Conservation (phyloP, 2,113 vertebrate species). For the Callithrix jacchus region DNA sequence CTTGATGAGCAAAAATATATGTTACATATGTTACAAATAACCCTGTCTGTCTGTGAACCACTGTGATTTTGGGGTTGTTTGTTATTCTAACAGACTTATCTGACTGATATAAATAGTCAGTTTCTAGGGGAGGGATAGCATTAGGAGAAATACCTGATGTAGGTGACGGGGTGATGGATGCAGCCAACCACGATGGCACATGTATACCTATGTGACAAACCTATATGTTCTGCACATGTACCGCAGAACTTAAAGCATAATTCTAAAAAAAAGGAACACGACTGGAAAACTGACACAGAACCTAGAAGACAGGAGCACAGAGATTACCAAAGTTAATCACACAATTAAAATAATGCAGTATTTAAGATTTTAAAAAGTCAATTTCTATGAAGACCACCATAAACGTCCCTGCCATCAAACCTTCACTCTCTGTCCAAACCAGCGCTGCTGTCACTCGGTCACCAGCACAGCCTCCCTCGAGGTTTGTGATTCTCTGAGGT, state of each 20-base stretch:
- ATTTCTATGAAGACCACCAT: not conserved
- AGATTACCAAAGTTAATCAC: not conserved
- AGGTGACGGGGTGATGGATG: too few species aligned
- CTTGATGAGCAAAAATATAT: not conserved
- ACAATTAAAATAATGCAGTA: not conserved
- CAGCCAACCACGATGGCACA: too few species aligned
- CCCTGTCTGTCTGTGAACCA: not conserved
- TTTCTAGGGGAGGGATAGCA: too few species aligned
- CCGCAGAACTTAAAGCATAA: too few species aligned
- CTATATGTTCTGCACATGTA: too few species aligned
- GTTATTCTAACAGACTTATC: not conserved
- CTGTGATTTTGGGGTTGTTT: not conserved
- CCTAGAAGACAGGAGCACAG: not conserved
- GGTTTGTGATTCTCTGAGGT: not conserved
- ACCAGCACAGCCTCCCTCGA: not conserved
- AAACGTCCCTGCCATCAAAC: not conserved
- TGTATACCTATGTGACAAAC: too few species aligned
- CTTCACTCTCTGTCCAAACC: not conserved
- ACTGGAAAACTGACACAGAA: not conserved
- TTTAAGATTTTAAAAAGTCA: not conserved
- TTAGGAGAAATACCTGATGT: too few species aligned
- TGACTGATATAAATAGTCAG: not conserved
- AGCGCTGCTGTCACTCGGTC: not conserved
- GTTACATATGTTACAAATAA: too few species aligned
- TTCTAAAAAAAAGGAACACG: not conserved